Base-by-base conservation (phyloP, 2,888 invertebrate species). In the Elmis aenea region DNA sequence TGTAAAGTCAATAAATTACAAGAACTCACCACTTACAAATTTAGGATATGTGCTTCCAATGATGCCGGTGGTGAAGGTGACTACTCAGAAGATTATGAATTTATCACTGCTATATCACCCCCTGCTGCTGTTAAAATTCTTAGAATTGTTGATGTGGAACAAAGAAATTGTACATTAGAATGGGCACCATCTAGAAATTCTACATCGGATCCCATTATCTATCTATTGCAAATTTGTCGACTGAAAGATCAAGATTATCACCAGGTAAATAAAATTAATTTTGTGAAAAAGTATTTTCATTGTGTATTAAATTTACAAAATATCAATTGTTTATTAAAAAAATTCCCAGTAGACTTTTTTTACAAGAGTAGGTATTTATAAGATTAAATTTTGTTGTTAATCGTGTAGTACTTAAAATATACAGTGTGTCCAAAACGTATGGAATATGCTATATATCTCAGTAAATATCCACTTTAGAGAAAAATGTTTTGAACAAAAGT, bases 41-140 rank as follows among this genome's bases (percentile, higher is more conserved):
- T 94, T 74, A 78, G 91, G 53, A 85, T 94, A 57, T 85, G 82
- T 52, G 89, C 89, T 29, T 78, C 82, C 50, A 90, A 88, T 62
- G 87, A 85, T 65, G 90, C 87, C 38, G 92, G 91, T 6, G 92
- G 92, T 6, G 92, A 92, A 10, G 78, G 79, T 18, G 89, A 81
- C 72, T 86, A 88, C 3, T 48, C 45, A 10, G 74, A 74, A 38
- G 73, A 81, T 31, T 76, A 78, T 62, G 69, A 75, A 38, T 89
- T 84, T 65, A 71, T 72, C 52, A 94, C 94, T 18, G 73, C 71
- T 40, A 76, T 83, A 48, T 85, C 92, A 16, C 85, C 90, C 37
- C 94, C 93, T 15, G 81, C 84, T 33, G 77, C 83, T 42, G 75
- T 88, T 26, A 87, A 85, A 73, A 72, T 83, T 14, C 86, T 87